Evolutionary conservation across 2,888 invertebrate genomes (phyloP), one percentile per base, ranked within the genome.

Genomic region (Odontomyia ornata): DNA sequence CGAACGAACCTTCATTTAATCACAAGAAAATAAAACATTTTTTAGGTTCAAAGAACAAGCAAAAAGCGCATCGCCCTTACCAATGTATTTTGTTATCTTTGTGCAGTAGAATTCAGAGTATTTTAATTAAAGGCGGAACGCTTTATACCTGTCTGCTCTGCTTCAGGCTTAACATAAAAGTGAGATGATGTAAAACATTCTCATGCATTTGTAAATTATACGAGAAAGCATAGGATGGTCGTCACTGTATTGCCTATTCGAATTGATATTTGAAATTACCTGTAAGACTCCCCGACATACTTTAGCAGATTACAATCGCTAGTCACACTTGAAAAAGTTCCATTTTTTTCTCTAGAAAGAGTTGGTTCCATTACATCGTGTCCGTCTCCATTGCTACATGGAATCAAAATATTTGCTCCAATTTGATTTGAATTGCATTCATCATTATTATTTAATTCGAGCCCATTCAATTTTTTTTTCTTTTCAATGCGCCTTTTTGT

Each of bases 221-320:
- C 67, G 43, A 67, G 36, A 62, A 62, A 27, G 36, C 27, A 27
- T 27, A 11, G 47, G 15, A 25, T 71, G 15, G 43, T 21, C n/a
- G 18, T 75, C 15, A 5, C 28, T 28, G 28, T 21, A 23, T 75
- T 75, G 15, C 27, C 60, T 43, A 72, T 13, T 57, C 52, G 18
- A 27, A 65, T 64, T 72, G 64, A 73, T 73, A 27, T 43, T 56
- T 77, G 81, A 80, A 85, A 83, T 86, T 86, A 86, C 87, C 86
- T 86, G 86, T 84, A 86, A 84, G 86, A 86, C 87, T 87, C 86
- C 84, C 84, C 87, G 84, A 85, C 86, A 84, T 82, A 84, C 84
- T 85, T 86, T 85, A 85, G 84, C 83, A 85, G 84, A 83, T 85
- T 83, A 80, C 28, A 56, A 15, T 56, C 21, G 28, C 30, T 30